These are phyloP conservation scores for Lates japonicus DNA, from an alignment of 2,797 vertebrate genomes.

Conservation along the genomic window DNA sequence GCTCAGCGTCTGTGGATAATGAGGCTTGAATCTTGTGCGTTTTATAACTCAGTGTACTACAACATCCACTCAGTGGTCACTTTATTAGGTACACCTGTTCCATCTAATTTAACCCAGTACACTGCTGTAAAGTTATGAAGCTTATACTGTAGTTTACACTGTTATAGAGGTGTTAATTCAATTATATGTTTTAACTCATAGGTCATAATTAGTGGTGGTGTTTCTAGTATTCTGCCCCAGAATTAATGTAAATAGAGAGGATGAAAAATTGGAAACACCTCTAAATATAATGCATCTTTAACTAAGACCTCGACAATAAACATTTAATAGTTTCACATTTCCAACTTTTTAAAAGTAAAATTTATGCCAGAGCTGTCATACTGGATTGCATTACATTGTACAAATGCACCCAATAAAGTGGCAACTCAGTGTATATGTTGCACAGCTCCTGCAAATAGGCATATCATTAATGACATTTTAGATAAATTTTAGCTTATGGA, in stretches of 20 bases:
- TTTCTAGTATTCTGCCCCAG: not conserved
- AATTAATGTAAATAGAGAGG: not conserved
- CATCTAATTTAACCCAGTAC: not conserved
- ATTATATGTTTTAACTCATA: not conserved
- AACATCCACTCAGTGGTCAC: not conserved
- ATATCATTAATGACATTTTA: slow-evolving; percentile 1
- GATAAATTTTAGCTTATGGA: not conserved
- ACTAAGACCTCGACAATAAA: not conserved
- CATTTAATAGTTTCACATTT: not conserved
- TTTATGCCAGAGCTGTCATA: not conserved
- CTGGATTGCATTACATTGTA: not conserved
- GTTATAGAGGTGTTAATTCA: not conserved
- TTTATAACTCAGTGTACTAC: not conserved
- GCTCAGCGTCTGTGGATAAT: slow-evolving; percentile 40
- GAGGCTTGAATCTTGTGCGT: slow-evolving; percentile 16
- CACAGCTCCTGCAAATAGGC: not conserved
- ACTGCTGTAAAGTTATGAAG: not conserved
- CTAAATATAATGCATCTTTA: not conserved
- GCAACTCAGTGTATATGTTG: not conserved
- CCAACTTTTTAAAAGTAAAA: not conserved
- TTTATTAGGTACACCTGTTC: slow-evolving; percentile 1
- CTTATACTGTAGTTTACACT: not conserved
- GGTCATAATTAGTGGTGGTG: not conserved
- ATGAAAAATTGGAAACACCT: not conserved
- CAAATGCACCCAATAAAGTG: not conserved